A percentile compares a stretch with the other conserved stretches of the same genome.
Evolutionary conservation across 2,113 vertebrate genomes (phyloP).

Genomic region (Nesogale talazaci): DNA sequence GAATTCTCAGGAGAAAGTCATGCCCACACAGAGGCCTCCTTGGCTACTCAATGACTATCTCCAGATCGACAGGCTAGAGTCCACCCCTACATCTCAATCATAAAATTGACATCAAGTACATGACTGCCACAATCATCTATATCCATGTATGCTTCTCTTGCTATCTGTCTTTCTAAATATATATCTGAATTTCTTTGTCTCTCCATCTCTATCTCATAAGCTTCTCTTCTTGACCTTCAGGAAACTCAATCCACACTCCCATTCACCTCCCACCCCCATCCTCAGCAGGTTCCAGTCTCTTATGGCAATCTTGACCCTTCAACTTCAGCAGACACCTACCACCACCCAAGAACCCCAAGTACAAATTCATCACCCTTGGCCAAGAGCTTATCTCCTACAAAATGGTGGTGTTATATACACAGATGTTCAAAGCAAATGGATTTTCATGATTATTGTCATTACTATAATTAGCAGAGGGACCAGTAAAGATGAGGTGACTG

Average conservation of each 20-base stretch:
- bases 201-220: not conserved
- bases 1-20: too few relatives aligned
- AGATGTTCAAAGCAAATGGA: not conserved
- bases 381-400: not conserved
- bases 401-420: not conserved
- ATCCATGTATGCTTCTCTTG: not conserved
- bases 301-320: not conserved
- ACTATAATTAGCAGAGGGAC: not conserved
- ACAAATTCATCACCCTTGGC: not conserved
- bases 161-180: not conserved
- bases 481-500: not conserved
- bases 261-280: not conserved
- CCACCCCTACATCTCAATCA: too few relatives aligned
- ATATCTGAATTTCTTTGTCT: too few relatives aligned
- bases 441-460: not conserved
- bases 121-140: too few relatives aligned
- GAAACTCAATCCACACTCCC: not conserved
- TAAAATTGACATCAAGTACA: too few relatives aligned
- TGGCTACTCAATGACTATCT: too few relatives aligned
- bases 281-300: not conserved
- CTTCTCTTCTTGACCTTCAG: not conserved
- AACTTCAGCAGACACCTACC: not conserved
- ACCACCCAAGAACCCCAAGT: too few relatives aligned
- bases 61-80: too few relatives aligned
- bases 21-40: too few relatives aligned